Evolutionary conservation across 1,140 invertebrate genomes (phyloP).

Genomic region (Drosophila ananassae): DNA sequence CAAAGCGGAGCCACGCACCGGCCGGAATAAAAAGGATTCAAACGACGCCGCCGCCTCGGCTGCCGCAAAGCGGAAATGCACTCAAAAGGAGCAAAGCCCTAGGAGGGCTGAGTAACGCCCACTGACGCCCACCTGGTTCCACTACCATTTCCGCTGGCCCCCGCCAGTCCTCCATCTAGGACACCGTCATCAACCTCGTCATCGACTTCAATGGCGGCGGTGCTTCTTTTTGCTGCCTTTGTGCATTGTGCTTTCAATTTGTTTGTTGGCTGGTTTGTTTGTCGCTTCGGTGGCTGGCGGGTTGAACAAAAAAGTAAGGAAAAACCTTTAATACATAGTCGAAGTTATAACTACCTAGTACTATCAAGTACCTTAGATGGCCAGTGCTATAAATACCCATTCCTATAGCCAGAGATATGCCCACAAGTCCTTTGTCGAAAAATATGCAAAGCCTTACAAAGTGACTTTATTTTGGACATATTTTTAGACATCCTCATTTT

Average conservation of each 20-base stretch:
- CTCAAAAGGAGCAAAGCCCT: slow-evolving; percentile 55
- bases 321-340: background rate
- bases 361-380: background rate
- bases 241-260: slow-evolving; percentile 44
- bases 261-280: slow-evolving; percentile 39
- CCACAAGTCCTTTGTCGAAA: slow-evolving; percentile 6
- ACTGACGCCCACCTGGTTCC: background rate
- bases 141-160: background rate
- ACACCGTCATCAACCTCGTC: slow-evolving; percentile 20
- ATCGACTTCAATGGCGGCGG: slow-evolving; percentile 48
- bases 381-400: no score
- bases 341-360: slow-evolving; percentile 6
- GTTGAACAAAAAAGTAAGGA: slow-evolving; percentile 33
- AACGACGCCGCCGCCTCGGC: slow-evolving; percentile 41
- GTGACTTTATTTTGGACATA: slow-evolving; percentile 9
- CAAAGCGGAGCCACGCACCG: slow-evolving; percentile 55
- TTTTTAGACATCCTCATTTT: slow-evolving; percentile 14
- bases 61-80: slow-evolving; percentile 60
- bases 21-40: slow-evolving; percentile 45
- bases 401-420: no score
- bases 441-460: background rate
- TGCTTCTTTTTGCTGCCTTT: slow-evolving; percentile 34
- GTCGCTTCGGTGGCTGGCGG: slow-evolving; percentile 43
- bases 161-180: background rate
- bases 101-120: slow-evolving; percentile 10